Evolutionary conservation across 2,888 invertebrate genomes (phyloP).

Genomic region (Brachyptera putata): DNA sequence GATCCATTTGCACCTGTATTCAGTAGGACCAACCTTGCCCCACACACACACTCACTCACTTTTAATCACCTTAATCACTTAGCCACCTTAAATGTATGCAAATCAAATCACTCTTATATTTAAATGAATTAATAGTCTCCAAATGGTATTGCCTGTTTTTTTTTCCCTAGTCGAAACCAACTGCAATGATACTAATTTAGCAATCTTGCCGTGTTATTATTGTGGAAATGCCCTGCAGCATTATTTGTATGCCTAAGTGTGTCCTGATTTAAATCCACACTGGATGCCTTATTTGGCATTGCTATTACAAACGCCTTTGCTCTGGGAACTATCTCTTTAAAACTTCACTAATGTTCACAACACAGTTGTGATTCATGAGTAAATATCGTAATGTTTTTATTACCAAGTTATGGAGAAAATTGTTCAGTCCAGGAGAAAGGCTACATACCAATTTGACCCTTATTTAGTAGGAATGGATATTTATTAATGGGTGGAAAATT

Average conservation of each 20-base stretch:
- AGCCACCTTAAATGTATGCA: no score
- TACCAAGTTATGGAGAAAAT: not conserved
- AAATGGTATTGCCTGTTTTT: not conserved
- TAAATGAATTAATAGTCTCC: not conserved
- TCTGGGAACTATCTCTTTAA: not conserved
- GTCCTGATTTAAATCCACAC: not conserved
- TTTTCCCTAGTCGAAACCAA: not conserved
- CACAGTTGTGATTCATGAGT: no score
- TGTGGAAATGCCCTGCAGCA: not conserved
- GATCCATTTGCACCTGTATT: no score
- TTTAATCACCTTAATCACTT: no score
- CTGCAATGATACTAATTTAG: slow-evolving; percentile 12
- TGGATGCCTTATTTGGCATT: not conserved
- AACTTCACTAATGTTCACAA: no score
- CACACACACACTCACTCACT: no score
- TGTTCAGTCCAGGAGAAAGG: not conserved
- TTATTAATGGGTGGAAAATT: no score
- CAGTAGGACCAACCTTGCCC: no score
- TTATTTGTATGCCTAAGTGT: not conserved
- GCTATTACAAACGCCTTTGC: not conserved
- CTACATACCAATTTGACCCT: no score
- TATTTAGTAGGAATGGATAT: no score
- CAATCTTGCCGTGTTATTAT: not conserved
- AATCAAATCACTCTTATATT: no score
- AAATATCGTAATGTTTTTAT: no score